Evolutionary conservation across 2,113 vertebrate species (phyloP), one percentile per base, ranked within the genome.

Genomic region (Oplegnathus fasciatus): DNA sequence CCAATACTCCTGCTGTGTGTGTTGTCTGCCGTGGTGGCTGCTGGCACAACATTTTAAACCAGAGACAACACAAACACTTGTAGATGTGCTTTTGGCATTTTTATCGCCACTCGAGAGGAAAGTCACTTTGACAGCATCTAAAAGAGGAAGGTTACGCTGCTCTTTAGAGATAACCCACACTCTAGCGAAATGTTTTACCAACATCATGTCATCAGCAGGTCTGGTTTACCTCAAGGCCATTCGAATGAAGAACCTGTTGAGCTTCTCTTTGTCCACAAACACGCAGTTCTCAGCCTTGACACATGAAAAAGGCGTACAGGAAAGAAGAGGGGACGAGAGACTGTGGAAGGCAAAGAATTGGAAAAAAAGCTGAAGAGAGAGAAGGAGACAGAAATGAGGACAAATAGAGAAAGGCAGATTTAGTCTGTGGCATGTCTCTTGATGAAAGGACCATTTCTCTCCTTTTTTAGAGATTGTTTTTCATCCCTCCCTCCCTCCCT

Each of bases 381-480:
- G 24, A 86, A 40, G 22, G 69, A 76, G 32, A 60, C 14, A 22
- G 37, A 80, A 86, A 88, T 37, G 58, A 58, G 89, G 83, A 75
- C 73, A 84, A 66, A 75, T 52, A 80, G 54, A 68, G 22, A 69
- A 78, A 80, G 78, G 75, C 83, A 76, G 57, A 75, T 83, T 89
- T 82, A 81, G 68, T 89, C 75, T 73, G 64, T 82, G 73, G 80
- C 75, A 64, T 61, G 81, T 87, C 80, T 92, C 85, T 75, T 89
- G 86, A 83, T 76, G 34, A 84, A 92, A 84, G 84, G 22, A 72
- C 66, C 44, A 44, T 90, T 91, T 91, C 66, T 83, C 28, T 94
- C 65, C 71, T 84, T 87, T 89, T 93, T 89, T 65, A 89, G 83
- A 10, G 70, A 65, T 82, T 82, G 60, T 86, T 92, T 85, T 93